Conservation (phyloP, 2,888 invertebrate species). For the Cerceris rybyensis region DNA sequence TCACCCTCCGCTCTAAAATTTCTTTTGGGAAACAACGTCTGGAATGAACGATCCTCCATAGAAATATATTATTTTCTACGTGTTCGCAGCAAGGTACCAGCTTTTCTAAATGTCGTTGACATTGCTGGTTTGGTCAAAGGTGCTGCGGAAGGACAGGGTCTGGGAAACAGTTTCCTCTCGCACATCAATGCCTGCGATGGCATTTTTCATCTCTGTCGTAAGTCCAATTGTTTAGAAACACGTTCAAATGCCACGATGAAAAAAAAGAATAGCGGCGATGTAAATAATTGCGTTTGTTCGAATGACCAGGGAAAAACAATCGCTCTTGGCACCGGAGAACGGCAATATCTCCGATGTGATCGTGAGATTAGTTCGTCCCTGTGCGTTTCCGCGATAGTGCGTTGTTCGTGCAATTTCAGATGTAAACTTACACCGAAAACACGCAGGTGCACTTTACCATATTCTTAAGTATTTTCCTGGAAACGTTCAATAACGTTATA, state of each 20-base stretch:
- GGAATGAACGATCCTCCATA: too few relatives aligned
- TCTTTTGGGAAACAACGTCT: background rate
- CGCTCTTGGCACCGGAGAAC: background rate
- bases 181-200: constrained; percentile 99
- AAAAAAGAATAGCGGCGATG: background rate
- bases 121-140: constrained; percentile 99
- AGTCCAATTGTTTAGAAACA: constrained; percentile 80
- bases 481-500: constrained; percentile 46
- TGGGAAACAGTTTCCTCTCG: constrained; percentile 99
- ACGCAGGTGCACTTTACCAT: constrained; percentile 21
- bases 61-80: constrained; percentile 22
- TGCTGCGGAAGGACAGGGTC: constrained; percentile 98
- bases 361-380: constrained; percentile 35
- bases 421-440: constrained; percentile 3
- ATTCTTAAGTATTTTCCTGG: constrained; percentile 25
- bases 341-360: constrained; percentile 20
- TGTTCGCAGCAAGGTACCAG: constrained; percentile 96
- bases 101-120: constrained; percentile 98
- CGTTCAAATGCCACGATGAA: background rate
- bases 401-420: too few relatives aligned
- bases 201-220: constrained; percentile 97
- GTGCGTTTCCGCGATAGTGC: constrained; percentile 10
- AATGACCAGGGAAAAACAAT: background rate
- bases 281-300: background rate
- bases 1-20: background rate